Base-by-base conservation (phyloP, 1,140 invertebrate genomes). In the Ceratoteleas bidentatus region DNA sequence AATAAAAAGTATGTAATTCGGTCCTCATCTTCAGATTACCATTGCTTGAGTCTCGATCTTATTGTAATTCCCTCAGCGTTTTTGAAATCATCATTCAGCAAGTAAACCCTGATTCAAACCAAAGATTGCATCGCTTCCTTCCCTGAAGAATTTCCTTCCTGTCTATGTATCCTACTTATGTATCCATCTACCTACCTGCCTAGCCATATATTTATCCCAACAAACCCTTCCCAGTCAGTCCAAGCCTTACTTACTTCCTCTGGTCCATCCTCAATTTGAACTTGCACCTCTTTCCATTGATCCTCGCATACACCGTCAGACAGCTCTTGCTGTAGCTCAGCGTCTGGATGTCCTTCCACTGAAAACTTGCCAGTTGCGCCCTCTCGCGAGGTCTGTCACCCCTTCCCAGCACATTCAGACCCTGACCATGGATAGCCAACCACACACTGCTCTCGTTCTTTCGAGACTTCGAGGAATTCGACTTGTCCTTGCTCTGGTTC, bases 211-310 rank as follows among this genome's bases (percentile, higher is more conserved):
- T n/a, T n/a, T n/a, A n/a, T n/a, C n/a, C n/a, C n/a, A n/a, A n/a
- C n/a, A n/a, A n/a, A n/a, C n/a, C n/a, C n/a, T n/a, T n/a, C n/a
- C n/a, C n/a, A n/a, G n/a, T n/a, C n/a, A n/a, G n/a, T n/a, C n/a
- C n/a, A n/a, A n/a, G n/a, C n/a, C n/a, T n/a, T n/a, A 89, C 91
- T 92, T 88, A 94, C 93, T 96, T 96, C 86, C 94, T 94, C 70
- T 94, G 93, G 80, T 94, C 92, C 94, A 96, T 95, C 90, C 94
- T 93, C 0, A 96, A 88, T 87, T 96, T 96, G 86, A 95, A 95
- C 87, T 95, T 96, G 53, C 93, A 93, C 7, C 93, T 90, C 74
- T 94, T 94, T 70, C 94, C 93, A 36, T 91, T 92, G 62, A 93
- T 89, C 88, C 91, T 83, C 83, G 93, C 89, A 88, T 93, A 86